Conservation (phyloP, 2,888 invertebrate genomes). For the Pristionchus japonicus region DNA sequence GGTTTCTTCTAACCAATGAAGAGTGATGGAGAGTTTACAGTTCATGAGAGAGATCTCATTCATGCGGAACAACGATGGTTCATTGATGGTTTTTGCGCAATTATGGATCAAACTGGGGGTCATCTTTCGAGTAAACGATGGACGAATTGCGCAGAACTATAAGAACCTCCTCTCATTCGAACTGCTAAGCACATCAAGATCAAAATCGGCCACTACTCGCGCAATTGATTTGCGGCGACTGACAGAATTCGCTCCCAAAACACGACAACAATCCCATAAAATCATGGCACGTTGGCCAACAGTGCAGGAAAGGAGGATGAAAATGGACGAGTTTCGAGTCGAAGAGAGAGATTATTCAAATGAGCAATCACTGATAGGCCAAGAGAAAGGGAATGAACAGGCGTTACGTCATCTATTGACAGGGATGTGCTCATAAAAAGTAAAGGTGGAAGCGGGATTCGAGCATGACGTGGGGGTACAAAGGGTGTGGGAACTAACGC, state of each 20-base stretch:
- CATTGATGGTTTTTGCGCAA: too few species aligned
- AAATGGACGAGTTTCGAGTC: background rate
- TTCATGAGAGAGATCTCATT: too few species aligned
- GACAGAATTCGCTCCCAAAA: background rate
- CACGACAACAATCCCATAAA: background rate
- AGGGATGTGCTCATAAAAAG: background rate
- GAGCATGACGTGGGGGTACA: background rate
- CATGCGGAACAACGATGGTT: too few species aligned
- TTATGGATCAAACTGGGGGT: too few species aligned
- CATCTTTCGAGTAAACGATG: too few species aligned
- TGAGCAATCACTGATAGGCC: background rate
- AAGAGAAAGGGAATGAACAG: background rate
- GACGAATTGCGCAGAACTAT: too few species aligned
- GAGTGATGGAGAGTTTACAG: too few species aligned
- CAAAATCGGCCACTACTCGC: background rate
- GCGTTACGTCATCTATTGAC: background rate
- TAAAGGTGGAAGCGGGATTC: background rate
- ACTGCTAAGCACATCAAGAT: background rate
- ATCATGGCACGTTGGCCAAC: background rate
- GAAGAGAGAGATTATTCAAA: background rate
- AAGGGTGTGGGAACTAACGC: constrained; percentile 12
- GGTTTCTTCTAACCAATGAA: too few species aligned
- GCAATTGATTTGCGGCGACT: background rate
- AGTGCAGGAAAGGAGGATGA: background rate
- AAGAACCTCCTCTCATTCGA: too few species aligned